A percentile compares a stretch with the other conserved stretches of the same genome.
These are phyloP conservation scores for Diarsia rubi DNA, from an alignment of 2,888 invertebrate genomes.

Conservation along the genomic window DNA sequence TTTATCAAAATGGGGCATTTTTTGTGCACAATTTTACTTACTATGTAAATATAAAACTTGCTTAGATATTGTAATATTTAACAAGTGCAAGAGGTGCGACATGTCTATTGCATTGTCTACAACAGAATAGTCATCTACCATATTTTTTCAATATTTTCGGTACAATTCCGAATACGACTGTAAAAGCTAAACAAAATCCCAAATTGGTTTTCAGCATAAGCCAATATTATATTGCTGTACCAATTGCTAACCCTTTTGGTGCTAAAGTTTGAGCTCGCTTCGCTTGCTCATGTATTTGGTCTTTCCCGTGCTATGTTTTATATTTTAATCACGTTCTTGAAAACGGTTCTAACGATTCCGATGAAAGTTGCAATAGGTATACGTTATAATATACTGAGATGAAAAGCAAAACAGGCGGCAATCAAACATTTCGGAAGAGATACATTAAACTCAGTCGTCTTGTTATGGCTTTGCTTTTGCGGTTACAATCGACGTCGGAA, in stretches of 20 bases:
- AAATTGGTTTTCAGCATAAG: neutral
- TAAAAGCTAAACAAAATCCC: neutral
- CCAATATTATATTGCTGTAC: no score
- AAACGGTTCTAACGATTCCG: no score
- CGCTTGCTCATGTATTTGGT: no score
- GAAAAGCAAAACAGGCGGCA: neutral
- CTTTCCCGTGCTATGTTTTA: no score
- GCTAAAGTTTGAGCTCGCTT: no score
- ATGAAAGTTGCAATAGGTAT: no score
- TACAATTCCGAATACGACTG: neutral
- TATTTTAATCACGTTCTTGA: no score
- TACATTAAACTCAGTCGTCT: neutral
- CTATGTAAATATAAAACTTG: constrained; percentile 30
- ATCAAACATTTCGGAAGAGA: neutral
- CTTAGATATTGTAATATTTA: constrained; percentile 5
- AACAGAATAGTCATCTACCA: constrained; percentile 5
- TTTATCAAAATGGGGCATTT: constrained; percentile 46
- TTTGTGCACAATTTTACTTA: constrained; percentile 37
- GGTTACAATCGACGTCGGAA: neutral
- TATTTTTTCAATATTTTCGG: neutral
- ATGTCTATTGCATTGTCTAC: neutral
- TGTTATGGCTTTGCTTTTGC: neutral
- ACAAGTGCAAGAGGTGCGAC: neutral
- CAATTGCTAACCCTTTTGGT: no score
- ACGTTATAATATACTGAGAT: no score